A percentile compares a stretch with the other conserved stretches of the same genome.
Conservation (phyloP, 2,113 vertebrate genomes). For the Chaetodon auriga region DNA sequence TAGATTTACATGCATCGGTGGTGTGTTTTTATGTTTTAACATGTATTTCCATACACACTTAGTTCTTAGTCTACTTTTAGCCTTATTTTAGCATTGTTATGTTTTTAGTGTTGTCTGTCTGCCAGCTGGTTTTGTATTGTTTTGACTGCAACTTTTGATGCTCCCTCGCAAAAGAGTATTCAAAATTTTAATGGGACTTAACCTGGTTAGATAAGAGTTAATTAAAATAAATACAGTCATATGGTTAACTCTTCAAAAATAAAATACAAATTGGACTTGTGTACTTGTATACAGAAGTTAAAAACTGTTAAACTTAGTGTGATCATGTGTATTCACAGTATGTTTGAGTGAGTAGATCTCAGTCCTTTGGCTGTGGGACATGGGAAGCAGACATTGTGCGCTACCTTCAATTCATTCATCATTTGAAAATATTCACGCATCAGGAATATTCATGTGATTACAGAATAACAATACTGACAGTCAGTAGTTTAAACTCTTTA, state of each 20-base stretch:
- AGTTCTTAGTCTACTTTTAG: neutral
- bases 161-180: neutral
- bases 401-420: neutral
- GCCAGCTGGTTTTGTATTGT: neutral
- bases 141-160: neutral
- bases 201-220: neutral
- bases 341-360: neutral
- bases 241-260: neutral
- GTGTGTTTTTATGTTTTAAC: neutral
- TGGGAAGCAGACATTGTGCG: neutral
- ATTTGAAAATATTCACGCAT: neutral
- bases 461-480: neutral
- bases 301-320: neutral
- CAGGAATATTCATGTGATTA: conserved; percentile 7
- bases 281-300: neutral
- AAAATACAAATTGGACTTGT: neutral
- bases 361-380: neutral
- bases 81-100: neutral
- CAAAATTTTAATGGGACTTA: neutral
- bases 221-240: neutral
- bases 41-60: neutral
- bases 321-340: neutral
- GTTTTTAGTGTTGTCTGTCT: neutral
- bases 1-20: neutral
- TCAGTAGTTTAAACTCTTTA: neutral